A percentile compares a stretch with the other conserved stretches of the same genome.
Evolutionary conservation across 37 sponge, comb jelly and placozoan species (phyloP).

Genomic region (Ephydatia muelleri): DNA sequence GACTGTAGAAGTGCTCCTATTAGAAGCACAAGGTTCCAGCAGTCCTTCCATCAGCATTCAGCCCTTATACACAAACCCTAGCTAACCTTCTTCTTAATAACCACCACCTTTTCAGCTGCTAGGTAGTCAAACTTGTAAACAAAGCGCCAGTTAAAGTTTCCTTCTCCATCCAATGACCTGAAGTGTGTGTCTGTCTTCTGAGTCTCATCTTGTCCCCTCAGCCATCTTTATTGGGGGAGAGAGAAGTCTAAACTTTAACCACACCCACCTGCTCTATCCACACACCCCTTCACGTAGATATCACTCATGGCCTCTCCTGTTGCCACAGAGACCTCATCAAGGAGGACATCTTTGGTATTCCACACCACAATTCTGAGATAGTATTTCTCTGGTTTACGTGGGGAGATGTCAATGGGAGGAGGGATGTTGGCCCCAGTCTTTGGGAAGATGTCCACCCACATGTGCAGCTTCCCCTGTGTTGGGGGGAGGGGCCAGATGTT

Average conservation of each 20-base stretch:
- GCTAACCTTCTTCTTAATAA: conserved; percentile 87
- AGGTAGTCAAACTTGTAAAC: conserved; percentile 92
- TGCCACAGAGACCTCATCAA: conserved; percentile 87
- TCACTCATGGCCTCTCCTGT: conserved; percentile 97
- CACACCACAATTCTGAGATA: conserved; percentile 87
- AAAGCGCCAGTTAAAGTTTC: conserved; percentile 99
- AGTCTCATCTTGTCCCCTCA: conserved; percentile 92
- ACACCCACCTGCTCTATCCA: background rate
- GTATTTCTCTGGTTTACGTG: conserved; percentile 85
- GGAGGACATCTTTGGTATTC: conserved; percentile 90
- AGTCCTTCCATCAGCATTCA: background rate
- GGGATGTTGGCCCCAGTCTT: conserved; percentile 66
- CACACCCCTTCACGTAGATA: conserved; percentile 96
- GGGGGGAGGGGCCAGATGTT: background rate
- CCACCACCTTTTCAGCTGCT: conserved; percentile 91
- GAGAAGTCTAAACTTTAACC: background rate
- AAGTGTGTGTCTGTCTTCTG: conserved; percentile 99
- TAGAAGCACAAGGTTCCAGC: background rate
- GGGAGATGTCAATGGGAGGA: conserved; percentile 88
- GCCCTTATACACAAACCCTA: background rate
- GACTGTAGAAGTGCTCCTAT: conserved; percentile 80
- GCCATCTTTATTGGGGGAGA: conserved; percentile 62
- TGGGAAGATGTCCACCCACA: conserved; percentile 98
- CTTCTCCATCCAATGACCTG: conserved; percentile 97
- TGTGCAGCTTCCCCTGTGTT: conserved; percentile 90